phyloP scores from a whole-genome alignment of 2,888 invertebrate genomes.

The Arge pagana region DNA sequence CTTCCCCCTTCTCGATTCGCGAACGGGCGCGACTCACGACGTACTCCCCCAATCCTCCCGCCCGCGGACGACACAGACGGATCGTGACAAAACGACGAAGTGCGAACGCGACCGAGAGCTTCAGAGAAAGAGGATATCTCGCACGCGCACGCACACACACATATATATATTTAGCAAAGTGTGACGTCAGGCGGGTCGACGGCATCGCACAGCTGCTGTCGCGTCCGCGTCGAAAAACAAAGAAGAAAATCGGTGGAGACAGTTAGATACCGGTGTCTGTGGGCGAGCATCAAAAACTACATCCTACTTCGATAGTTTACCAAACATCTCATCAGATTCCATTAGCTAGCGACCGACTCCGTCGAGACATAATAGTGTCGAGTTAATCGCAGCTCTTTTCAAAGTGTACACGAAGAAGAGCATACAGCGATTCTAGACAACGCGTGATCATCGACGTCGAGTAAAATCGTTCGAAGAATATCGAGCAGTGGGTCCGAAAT shows the following conservation, averaged over 20 bases:
- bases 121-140: neutral
- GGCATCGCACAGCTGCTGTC: slow-evolving; percentile 12
- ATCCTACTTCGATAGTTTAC: too few relatives aligned
- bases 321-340: too few relatives aligned
- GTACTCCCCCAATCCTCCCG: neutral
- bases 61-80: neutral
- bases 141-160: neutral
- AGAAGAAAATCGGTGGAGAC: neutral
- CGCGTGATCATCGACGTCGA: too few relatives aligned
- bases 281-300: too few relatives aligned
- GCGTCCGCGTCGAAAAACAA: slow-evolving; percentile 6
- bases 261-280: too few relatives aligned
- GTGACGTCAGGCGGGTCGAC: slow-evolving; percentile 22
- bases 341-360: too few relatives aligned
- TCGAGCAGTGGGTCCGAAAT: neutral
- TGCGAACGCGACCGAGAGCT: neutral
- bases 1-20: neutral
- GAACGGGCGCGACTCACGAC: neutral
- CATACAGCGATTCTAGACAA: too few relatives aligned
- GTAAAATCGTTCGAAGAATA: neutral
- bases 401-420: too few relatives aligned
- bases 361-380: too few relatives aligned
- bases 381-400: too few relatives aligned
- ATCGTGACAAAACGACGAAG: neutral
- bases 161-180: slow-evolving; percentile 21